These are phyloP conservation scores for Cyclophora albipunctata DNA, from an alignment of 2,888 invertebrate species.

Conservation along the genomic window DNA sequence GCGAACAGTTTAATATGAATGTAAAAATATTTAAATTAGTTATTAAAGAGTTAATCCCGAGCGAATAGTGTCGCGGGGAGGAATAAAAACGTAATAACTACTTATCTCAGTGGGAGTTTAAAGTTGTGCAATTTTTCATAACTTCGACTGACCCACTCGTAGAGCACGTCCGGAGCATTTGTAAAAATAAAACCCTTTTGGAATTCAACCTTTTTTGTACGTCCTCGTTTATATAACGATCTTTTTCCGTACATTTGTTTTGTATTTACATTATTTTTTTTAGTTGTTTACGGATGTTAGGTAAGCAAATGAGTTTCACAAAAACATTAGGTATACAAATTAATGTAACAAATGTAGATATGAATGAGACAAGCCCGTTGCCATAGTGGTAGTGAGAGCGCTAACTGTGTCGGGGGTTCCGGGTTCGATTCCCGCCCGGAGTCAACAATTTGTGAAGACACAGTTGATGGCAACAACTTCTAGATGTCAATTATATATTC, in stretches of 20 bases:
- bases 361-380: too few relatives aligned
- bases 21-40: constrained; percentile 17
- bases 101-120: constrained; percentile 43
- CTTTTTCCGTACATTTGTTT: constrained; percentile 26
- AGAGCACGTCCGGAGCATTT: constrained; percentile 42
- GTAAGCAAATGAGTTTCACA: background rate
- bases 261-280: constrained; percentile 17
- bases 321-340: background rate
- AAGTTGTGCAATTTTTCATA: constrained; percentile 55
- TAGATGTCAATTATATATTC: too few relatives aligned
- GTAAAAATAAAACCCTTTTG: constrained; percentile 38
- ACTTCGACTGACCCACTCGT: constrained; percentile 28
- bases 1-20: background rate
- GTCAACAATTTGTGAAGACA: too few relatives aligned
- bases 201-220: constrained; percentile 29
- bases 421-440: too few relatives aligned
- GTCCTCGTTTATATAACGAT: constrained; percentile 30
- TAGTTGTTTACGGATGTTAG: constrained; percentile 4
- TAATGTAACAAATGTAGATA: too few relatives aligned
- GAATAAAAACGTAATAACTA: constrained; percentile 38
- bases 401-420: too few relatives aligned
- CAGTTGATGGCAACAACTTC: too few relatives aligned
- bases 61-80: constrained; percentile 17
- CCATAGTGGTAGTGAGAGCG: too few relatives aligned
- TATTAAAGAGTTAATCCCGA: constrained; percentile 31